Evolutionary conservation across 2,797 vertebrate species (phyloP).

Genomic region (Xenopus petersii): DNA sequence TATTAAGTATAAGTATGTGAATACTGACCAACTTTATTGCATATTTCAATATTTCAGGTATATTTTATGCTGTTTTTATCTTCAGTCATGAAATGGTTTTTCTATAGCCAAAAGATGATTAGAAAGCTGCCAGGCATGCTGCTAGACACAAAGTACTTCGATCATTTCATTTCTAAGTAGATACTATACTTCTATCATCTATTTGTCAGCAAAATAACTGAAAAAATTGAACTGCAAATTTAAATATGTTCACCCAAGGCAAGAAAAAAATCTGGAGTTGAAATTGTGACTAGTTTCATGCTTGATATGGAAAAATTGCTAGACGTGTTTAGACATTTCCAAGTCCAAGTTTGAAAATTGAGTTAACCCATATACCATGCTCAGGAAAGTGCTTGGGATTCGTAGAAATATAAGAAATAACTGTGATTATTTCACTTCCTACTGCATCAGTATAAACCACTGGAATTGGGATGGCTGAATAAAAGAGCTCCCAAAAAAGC

Average conservation of each 20-base stretch:
- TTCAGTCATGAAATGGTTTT: conserved; percentile 41
- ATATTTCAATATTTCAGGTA: conserved; percentile 23
- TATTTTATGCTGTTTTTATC: conserved; percentile 34
- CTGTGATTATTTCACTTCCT: too few species aligned
- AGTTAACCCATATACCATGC: background rate
- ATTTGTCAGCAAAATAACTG: conserved; percentile 47
- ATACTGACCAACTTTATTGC: conserved; percentile 34
- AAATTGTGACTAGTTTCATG: conserved; percentile 12
- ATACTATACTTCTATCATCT: conserved; percentile 40
- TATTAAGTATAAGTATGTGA: conserved; percentile 1
- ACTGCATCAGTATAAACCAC: too few species aligned
- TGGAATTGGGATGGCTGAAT: too few species aligned
- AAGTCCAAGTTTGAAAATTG: background rate
- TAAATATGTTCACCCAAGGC: conserved; percentile 40
- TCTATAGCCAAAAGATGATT: conserved; percentile 39
- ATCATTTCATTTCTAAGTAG: conserved; percentile 40
- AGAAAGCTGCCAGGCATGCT: conserved; percentile 44
- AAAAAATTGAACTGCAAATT: conserved; percentile 43
- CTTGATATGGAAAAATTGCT: background rate
- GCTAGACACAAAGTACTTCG: conserved; percentile 40
- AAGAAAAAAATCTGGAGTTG: conserved; percentile 9
- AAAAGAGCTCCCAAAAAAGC: too few species aligned
- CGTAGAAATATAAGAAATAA: too few species aligned
- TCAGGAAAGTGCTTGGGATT: background rate
- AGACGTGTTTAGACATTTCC: background rate